A percentile compares a stretch with the other conserved stretches of the same genome.
Evolutionary conservation across 2,113 vertebrate species (phyloP).

Genomic region (Shinisaurus crocodilurus): DNA sequence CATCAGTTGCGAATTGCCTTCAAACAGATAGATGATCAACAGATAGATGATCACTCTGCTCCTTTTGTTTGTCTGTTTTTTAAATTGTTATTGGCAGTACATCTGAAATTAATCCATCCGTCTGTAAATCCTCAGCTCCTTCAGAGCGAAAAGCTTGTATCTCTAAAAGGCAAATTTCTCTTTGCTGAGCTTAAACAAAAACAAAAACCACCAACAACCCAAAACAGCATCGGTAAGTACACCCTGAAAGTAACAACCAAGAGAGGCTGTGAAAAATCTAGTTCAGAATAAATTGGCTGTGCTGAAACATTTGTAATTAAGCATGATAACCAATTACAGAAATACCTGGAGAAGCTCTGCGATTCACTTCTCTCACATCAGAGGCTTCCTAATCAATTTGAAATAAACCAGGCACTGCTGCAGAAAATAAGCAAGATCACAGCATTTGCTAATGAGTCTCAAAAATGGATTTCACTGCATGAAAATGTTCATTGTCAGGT

Average conservation of each 20-base stretch:
- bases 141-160: conserved; percentile 45
- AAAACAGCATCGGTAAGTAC: conserved; percentile 19
- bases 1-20: conserved; percentile 33
- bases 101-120: conserved; percentile 65
- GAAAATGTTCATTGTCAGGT: conserved; percentile 80
- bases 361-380: conserved; percentile 73
- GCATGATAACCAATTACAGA: conserved; percentile 80
- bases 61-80: conserved; percentile 53
- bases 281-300: conserved; percentile 73
- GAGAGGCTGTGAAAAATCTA: conserved; percentile 71
- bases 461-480: conserved; percentile 79
- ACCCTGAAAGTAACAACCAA: conserved; percentile 44
- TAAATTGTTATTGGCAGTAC: conserved; percentile 55
- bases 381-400: conserved; percentile 79
- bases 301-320: conserved; percentile 80
- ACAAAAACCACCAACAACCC: background rate
- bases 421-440: conserved; percentile 82
- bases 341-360: conserved; percentile 76
- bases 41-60: conserved; percentile 33
- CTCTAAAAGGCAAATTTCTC: conserved; percentile 41
- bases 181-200: background rate
- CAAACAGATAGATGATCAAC: conserved; percentile 53
- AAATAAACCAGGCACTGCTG: conserved; percentile 73
- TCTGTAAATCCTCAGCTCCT: conserved; percentile 59
- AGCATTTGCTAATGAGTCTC: conserved; percentile 79